Evolutionary conservation across 92 coral and sea anemone genomes (phyloP).

Genomic region (Porites lobata): DNA sequence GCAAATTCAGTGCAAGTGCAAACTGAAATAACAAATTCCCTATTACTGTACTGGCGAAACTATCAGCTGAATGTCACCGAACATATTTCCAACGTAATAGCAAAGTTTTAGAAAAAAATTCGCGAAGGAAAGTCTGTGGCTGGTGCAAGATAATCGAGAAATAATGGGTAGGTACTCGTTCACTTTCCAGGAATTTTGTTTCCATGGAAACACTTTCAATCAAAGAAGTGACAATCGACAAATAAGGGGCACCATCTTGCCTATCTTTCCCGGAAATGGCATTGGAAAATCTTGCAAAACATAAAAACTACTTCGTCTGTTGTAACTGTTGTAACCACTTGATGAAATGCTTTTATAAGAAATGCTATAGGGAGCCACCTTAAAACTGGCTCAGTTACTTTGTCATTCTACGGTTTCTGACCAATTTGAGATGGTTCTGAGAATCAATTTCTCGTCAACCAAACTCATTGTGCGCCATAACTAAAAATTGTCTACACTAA

Average conservation of each 20-base stretch:
- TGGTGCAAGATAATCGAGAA: neutral
- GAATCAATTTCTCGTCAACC: too few relatives aligned
- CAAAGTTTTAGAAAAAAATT: neutral
- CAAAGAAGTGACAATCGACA: too few relatives aligned
- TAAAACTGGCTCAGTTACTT: neutral
- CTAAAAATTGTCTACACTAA: too few relatives aligned
- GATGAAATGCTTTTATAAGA: constrained; percentile 7
- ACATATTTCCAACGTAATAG: constrained; percentile 10
- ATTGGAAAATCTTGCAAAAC: constrained; percentile 7
- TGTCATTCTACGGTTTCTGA: too few relatives aligned
- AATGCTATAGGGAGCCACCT: constrained; percentile 7
- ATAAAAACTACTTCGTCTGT: constrained; percentile 7
- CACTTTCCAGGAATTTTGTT: too few relatives aligned
- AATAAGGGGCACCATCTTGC: neutral
- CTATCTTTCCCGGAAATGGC: constrained; percentile 7
- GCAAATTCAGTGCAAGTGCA: neutral
- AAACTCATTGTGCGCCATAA: too few relatives aligned
- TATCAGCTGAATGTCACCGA: constrained; percentile 12
- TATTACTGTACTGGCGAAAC: neutral
- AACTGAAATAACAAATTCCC: constrained; percentile 13
- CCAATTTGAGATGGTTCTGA: too few relatives aligned
- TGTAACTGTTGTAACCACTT: constrained; percentile 3
- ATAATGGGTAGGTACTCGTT: neutral
- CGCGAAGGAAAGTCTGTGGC: neutral
- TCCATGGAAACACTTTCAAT: too few relatives aligned